A percentile compares a stretch with the other conserved stretches of the same genome.
Conservation (phyloP, 1,140 invertebrate genomes). For the Bombus pascuorum region DNA sequence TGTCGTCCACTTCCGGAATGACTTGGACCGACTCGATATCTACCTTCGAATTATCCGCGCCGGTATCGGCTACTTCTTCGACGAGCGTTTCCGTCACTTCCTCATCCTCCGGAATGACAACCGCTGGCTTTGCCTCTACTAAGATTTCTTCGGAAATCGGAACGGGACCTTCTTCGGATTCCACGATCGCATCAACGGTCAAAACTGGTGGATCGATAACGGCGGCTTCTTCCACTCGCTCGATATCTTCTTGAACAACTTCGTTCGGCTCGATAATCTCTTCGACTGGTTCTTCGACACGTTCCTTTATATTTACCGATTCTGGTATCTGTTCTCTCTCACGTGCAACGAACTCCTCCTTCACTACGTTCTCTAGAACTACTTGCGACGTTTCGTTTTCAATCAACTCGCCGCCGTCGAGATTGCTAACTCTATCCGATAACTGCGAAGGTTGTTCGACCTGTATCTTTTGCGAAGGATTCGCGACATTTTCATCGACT, state of each 20-base stretch:
- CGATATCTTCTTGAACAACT: background rate
- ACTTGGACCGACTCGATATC: slow-evolving; percentile 34
- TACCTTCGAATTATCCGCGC: background rate
- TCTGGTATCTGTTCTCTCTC: background rate
- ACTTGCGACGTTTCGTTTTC: background rate
- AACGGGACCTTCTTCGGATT: slow-evolving; percentile 64
- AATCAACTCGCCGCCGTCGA: too few species aligned
- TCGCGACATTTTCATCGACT: background rate
- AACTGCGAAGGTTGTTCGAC: background rate
- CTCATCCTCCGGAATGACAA: slow-evolving; percentile 64
- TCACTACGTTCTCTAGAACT: background rate
- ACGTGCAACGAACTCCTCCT: background rate
- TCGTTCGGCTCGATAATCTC: slow-evolving; percentile 35
- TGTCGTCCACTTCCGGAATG: slow-evolving; percentile 38
- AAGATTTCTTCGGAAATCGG: slow-evolving; percentile 63
- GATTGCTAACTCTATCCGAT: background rate
- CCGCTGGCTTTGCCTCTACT: slow-evolving; percentile 60
- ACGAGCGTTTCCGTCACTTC: background rate
- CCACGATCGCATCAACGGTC: slow-evolving; percentile 20
- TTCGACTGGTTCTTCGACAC: slow-evolving; percentile 6
- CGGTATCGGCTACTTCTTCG: slow-evolving; percentile 16
- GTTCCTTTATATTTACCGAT: background rate
- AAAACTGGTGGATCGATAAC: background rate
- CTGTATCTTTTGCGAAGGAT: background rate
- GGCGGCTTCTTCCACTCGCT: slow-evolving; percentile 16